phyloP scores from a whole-genome alignment of 1,140 invertebrate genomes.

The Alviniconcha marisindica region DNA sequence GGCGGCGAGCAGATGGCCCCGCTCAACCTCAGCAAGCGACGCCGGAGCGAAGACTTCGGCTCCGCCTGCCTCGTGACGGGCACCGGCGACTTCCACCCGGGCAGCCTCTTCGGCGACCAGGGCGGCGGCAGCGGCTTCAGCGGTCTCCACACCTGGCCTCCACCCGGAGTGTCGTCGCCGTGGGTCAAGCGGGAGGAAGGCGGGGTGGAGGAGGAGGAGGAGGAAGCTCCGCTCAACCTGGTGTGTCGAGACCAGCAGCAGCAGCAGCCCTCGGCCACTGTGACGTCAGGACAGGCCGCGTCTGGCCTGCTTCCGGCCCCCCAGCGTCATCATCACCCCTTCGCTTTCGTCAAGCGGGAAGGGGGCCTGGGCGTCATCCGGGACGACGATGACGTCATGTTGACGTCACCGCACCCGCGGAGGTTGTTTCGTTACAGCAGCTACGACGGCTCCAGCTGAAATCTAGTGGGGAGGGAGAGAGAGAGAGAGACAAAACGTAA shows the following conservation, averaged over 20 bases:
- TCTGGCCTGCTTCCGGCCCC: background rate
- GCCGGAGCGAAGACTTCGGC: slow-evolving; percentile 33
- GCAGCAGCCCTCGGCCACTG: slow-evolving; percentile 19
- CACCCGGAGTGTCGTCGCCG: background rate
- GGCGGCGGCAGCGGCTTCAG: background rate
- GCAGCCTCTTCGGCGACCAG: too few species aligned
- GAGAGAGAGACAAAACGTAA: too few species aligned
- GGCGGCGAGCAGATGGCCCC: slow-evolving; percentile 22
- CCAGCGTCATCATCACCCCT: background rate
- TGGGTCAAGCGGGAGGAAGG: slow-evolving; percentile 8
- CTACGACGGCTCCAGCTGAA: too few species aligned
- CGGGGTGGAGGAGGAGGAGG: background rate
- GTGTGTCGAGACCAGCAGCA: slow-evolving; percentile 36
- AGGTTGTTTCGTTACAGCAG: slow-evolving; percentile 25
- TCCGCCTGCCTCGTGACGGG: background rate
- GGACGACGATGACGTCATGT: slow-evolving; percentile 2
- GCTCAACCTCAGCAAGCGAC: slow-evolving; percentile 38
- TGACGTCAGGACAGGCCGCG: background rate
- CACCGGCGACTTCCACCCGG: too few species aligned
- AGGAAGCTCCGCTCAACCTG: slow-evolving; percentile 19
- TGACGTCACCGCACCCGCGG: background rate
- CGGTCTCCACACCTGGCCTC: slow-evolving; percentile 11
- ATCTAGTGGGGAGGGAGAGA: too few species aligned
- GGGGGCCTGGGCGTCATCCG: background rate
- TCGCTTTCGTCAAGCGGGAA: background rate